Conservation (phyloP, 37 sponge, comb jelly and placozoan genomes). For the Sycon ciliatum region DNA sequence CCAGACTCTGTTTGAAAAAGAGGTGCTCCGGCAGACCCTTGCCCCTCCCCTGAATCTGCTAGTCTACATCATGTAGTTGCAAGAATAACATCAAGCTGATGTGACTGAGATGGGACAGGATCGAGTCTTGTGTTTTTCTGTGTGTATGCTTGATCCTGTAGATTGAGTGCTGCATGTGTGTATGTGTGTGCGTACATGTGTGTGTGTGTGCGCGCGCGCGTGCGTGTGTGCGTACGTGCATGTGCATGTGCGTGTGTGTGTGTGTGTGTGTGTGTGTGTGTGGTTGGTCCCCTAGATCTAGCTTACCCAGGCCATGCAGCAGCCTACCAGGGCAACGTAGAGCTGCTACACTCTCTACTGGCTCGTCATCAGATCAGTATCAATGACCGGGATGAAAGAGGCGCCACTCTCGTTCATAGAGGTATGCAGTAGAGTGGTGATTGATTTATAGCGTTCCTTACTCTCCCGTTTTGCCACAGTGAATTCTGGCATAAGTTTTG, state of each 20-base stretch:
- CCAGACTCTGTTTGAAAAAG: too few species aligned
- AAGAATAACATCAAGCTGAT: too few species aligned
- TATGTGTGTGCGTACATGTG: not conserved
- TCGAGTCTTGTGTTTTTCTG: not conserved
- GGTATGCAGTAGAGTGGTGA: conserved; percentile 31
- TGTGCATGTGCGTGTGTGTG: conserved; percentile 12
- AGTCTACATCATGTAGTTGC: too few species aligned
- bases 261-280: not conserved
- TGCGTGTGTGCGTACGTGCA: not conserved
- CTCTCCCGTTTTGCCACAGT: not conserved
- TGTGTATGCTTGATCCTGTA: not conserved
- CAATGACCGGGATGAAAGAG: conserved; percentile 44
- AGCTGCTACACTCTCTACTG: conserved; percentile 48
- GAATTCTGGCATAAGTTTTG: too few species aligned
- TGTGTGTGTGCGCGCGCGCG: not conserved
- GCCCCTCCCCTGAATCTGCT: too few species aligned
- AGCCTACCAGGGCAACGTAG: conserved; percentile 49
- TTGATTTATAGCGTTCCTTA: not conserved
- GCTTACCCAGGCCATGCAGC: conserved; percentile 58
- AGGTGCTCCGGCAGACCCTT: too few species aligned
- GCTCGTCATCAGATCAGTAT: conserved; percentile 38
- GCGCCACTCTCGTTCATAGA: conserved; percentile 66
- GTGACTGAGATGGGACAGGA: too few species aligned
- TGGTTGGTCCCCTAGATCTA: conserved; percentile 12
- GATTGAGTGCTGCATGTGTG: not conserved